Percentiles rank a stretch among this genome's conserved stretches.
phyloP scores from a whole-genome alignment of 2,113 vertebrate species.

The Bungarus multicinctus region DNA sequence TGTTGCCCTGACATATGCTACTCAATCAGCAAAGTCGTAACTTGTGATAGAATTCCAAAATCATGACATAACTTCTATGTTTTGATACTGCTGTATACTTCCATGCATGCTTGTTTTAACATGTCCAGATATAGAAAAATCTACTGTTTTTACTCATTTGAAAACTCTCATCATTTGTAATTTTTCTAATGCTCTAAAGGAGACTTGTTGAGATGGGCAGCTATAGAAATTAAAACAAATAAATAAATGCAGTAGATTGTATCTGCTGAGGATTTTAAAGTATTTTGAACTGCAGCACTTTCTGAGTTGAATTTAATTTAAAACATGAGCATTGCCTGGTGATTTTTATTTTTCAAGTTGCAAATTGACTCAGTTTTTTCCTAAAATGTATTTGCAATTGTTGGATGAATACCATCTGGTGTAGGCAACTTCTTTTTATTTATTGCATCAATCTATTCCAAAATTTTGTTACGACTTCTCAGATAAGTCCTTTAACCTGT shows the following conservation, averaged over 20 bases:
- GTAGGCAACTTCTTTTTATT: background rate
- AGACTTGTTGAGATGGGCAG: background rate
- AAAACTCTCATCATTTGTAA: background rate
- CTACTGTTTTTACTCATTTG: background rate
- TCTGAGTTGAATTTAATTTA: slow-evolving; percentile 5
- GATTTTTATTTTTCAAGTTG: background rate
- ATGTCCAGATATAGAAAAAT: background rate
- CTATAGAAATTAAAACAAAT: background rate
- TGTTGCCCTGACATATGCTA: background rate
- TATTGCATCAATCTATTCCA: background rate
- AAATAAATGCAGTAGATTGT: background rate
- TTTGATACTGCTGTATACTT: background rate
- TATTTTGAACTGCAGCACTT: background rate
- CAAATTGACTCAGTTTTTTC: background rate
- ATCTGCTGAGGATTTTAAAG: background rate
- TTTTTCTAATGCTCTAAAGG: background rate
- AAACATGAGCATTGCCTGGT: background rate
- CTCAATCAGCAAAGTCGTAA: background rate
- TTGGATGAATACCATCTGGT: slow-evolving; percentile 18
- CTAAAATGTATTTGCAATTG: background rate
- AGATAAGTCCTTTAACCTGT: background rate
- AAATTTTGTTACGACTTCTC: background rate
- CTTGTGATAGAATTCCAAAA: background rate
- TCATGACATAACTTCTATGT: background rate
- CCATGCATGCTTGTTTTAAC: background rate